Percentiles rank a stretch among this genome's conserved stretches.
Conservation (phyloP, 2,113 vertebrate genomes). For the Pterocles orientalis region DNA sequence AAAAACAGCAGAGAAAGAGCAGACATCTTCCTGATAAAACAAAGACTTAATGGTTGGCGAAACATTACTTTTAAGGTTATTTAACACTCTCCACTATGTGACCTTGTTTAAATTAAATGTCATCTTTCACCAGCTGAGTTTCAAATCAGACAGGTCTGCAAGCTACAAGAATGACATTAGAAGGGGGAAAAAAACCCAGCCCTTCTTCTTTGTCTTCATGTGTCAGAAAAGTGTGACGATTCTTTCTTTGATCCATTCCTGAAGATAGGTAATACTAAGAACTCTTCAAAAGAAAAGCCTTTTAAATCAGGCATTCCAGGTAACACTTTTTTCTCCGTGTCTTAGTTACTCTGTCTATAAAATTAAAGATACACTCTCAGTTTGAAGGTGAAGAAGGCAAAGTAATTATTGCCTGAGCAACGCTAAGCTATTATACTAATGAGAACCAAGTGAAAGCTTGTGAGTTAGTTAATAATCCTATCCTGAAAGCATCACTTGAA, state of each 20-base stretch:
- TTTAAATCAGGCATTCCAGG: neutral
- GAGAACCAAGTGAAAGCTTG: neutral
- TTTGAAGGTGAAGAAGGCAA: neutral
- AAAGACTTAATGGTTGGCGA: neutral
- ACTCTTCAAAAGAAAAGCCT: neutral
- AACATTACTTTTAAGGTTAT: neutral
- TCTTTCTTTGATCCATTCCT: neutral
- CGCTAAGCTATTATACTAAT: neutral
- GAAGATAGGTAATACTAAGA: neutral
- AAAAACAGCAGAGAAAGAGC: neutral
- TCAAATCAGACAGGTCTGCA: neutral
- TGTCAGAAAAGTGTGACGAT: neutral
- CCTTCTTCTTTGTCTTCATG: neutral
- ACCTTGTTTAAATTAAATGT: neutral
- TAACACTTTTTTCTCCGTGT: neutral
- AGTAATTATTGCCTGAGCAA: constrained; percentile 12
- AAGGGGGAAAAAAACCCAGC: neutral
- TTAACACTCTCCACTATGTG: neutral
- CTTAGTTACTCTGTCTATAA: neutral
- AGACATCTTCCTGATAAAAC: neutral
- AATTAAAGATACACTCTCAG: neutral
- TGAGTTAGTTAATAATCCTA: constrained; percentile 5
- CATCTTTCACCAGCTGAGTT: neutral
- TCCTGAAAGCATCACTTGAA: neutral
- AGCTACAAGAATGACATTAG: neutral